Conservation (phyloP, 35 echinoderm and acorn worm genomes). For the Ophioderma brevispina region DNA sequence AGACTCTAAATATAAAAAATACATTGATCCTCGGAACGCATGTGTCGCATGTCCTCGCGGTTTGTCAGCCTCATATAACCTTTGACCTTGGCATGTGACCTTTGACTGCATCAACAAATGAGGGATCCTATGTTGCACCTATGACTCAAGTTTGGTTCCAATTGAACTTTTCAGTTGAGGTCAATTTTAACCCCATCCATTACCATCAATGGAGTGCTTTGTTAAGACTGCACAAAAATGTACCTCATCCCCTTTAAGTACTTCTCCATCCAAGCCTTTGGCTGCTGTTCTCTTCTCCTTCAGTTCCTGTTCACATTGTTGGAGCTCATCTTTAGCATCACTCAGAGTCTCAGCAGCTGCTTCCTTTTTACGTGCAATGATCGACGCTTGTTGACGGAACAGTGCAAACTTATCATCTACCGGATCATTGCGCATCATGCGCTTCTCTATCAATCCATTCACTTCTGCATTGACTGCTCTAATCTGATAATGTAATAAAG, state of each 20-base stretch:
- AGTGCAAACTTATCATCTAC: slow-evolving; percentile 96
- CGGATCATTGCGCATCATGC: slow-evolving; percentile 96
- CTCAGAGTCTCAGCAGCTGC: slow-evolving; percentile 73
- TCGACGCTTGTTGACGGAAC: slow-evolving; percentile 95
- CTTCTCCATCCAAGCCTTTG: slow-evolving; percentile 79
- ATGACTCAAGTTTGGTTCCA: too few species aligned
- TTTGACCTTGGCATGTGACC: too few species aligned
- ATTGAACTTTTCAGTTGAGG: too few species aligned
- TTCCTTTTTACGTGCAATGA: slow-evolving; percentile 96
- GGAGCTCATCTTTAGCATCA: slow-evolving; percentile 86
- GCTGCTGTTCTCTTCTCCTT: slow-evolving; percentile 76
- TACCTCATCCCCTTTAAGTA: slow-evolving; percentile 99
- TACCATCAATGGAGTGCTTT: too few species aligned
- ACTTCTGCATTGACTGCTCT: slow-evolving; percentile 77
- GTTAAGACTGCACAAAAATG: neutral
- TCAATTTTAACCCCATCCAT: too few species aligned
- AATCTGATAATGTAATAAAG: too few species aligned
- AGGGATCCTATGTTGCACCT: too few species aligned
- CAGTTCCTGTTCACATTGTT: slow-evolving; percentile 61
- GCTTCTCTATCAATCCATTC: slow-evolving; percentile 90
- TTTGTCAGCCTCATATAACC: too few species aligned
- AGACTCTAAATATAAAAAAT: too few species aligned
- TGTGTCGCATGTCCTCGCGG: too few species aligned
- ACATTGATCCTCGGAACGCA: too few species aligned
- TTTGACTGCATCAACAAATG: too few species aligned